phyloP scores from a whole-genome alignment of 2,888 invertebrate genomes.

The Hyposoter didymator region DNA sequence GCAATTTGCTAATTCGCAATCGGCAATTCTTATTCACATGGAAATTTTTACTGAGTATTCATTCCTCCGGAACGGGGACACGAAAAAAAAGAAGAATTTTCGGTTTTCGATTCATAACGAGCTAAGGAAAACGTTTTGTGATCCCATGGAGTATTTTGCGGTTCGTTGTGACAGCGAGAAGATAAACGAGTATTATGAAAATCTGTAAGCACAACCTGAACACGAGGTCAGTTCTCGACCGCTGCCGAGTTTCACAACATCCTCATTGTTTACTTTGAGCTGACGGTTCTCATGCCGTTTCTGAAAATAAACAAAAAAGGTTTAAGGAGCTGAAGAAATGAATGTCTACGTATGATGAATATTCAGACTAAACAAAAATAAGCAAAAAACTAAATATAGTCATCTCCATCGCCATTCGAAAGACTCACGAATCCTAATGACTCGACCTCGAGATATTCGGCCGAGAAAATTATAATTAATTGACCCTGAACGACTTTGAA shows the following conservation, averaged over 20 bases:
- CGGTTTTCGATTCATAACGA: background rate
- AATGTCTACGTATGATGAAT: background rate
- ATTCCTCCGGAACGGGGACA: background rate
- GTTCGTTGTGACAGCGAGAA: background rate
- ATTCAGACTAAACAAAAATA: background rate
- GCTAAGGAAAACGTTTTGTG: background rate
- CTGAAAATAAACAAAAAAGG: slow-evolving; percentile 84
- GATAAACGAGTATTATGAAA: slow-evolving; percentile 66
- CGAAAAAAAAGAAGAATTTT: background rate
- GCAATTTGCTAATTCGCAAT: background rate
- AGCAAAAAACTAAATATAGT: background rate
- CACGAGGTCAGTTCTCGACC: slow-evolving; percentile 79
- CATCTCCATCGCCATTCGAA: background rate
- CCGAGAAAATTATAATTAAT: too few species aligned
- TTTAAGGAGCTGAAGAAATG: slow-evolving; percentile 5
- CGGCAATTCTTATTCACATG: background rate
- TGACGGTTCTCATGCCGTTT: slow-evolving; percentile 88
- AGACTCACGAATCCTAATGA: background rate
- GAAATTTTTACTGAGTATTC: background rate
- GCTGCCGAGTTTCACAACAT: slow-evolving; percentile 78
- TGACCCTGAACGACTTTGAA: background rate
- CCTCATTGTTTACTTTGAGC: slow-evolving; percentile 75
- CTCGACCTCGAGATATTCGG: background rate
- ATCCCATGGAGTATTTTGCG: background rate
- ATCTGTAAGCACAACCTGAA: slow-evolving; percentile 77